Conservation (phyloP, 2,888 invertebrate genomes). For the Tryphoninae sp. region DNA sequence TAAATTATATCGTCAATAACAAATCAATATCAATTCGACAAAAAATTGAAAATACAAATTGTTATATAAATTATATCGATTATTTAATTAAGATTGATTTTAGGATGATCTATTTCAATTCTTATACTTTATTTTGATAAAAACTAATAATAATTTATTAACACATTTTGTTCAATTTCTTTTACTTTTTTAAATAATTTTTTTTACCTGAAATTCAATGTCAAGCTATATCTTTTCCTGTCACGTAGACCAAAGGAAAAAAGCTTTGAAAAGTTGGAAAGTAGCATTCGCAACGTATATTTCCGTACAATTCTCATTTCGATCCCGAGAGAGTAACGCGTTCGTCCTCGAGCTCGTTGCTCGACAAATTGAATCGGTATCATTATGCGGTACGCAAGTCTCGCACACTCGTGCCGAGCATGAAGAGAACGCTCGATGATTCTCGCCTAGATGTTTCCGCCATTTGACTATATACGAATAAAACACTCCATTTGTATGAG, state of each 20-base stretch:
- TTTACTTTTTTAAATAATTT: background rate
- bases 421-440: constrained; percentile 8
- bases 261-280: background rate
- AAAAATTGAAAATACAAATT: background rate
- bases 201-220: background rate
- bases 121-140: too few species aligned
- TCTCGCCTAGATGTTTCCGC: background rate
- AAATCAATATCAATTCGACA: background rate
- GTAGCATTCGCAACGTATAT: background rate
- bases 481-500: too few species aligned
- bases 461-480: background rate
- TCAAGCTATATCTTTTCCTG: background rate
- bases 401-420: constrained; percentile 25
- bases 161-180: too few species aligned
- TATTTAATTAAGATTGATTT: too few species aligned
- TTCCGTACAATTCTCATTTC: background rate
- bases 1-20: constrained; percentile 5
- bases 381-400: constrained; percentile 30
- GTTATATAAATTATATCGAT: too few species aligned
- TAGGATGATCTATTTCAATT: too few species aligned
- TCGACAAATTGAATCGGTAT: constrained; percentile 38
- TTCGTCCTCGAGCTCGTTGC: constrained; percentile 21
- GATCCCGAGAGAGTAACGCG: background rate
- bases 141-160: too few species aligned
- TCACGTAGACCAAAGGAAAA: background rate